A percentile compares a stretch with the other conserved stretches of the same genome.
Conservation (phyloP, 2,113 vertebrate genomes). For the Cromileptes altivelis region DNA sequence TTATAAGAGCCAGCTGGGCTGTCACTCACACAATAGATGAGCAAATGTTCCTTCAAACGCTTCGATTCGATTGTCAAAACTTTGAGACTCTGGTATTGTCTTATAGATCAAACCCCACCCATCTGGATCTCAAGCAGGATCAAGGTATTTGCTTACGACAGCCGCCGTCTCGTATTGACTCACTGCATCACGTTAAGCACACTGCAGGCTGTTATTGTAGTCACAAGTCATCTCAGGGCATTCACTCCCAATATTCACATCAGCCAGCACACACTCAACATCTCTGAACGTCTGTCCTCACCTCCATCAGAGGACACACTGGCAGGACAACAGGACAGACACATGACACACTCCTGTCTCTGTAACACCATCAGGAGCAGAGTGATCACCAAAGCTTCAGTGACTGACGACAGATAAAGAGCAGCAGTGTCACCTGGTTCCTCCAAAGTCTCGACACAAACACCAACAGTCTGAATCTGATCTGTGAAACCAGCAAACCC, state of each 20-base stretch:
- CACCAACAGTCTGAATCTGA: conserved; percentile 18
- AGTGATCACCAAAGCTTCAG: conserved; percentile 55
- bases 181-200: neutral
- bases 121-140: conserved; percentile 17
- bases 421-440: conserved; percentile 53
- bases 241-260: neutral
- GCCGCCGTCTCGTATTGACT: conserved; percentile 26
- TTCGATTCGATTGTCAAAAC: conserved; percentile 48
- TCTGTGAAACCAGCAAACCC: neutral
- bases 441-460: conserved; percentile 25
- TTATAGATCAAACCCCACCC: conserved; percentile 33
- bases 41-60: conserved; percentile 37
- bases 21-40: conserved; percentile 31
- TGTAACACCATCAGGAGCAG: conserved; percentile 56
- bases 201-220: neutral
- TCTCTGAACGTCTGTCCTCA: no score
- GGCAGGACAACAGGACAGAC: neutral
- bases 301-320: neutral
- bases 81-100: conserved; percentile 6
- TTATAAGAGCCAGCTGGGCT: neutral
- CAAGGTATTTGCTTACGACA: conserved; percentile 54
- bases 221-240: neutral
- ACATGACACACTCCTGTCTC: conserved; percentile 28
- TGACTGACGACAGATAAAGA: conserved; percentile 51
- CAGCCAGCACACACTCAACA: no score